Evolutionary conservation across 2,113 vertebrate genomes (phyloP).

Genomic region (Brachyistius frenatus): DNA sequence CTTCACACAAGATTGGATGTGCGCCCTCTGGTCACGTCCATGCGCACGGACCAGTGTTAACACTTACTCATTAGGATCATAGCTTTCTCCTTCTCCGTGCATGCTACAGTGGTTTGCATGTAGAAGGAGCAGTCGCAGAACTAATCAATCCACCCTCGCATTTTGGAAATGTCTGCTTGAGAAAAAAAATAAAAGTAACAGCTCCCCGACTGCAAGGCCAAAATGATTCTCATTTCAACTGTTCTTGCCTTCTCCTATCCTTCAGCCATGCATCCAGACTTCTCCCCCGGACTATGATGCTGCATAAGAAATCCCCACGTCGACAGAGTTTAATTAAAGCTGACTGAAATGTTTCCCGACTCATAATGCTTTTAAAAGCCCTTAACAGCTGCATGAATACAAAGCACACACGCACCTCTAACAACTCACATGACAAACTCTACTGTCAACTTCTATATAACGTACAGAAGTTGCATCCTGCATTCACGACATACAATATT

Average conservation of each 20-base stretch:
- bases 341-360: not conserved
- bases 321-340: slow-evolving; percentile 6
- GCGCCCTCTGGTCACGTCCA: too few relatives aligned
- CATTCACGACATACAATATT: not conserved
- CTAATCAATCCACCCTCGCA: too few relatives aligned
- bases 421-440: not conserved
- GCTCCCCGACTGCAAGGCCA: too few relatives aligned
- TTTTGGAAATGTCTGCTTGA: too few relatives aligned
- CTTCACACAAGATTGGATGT: not conserved
- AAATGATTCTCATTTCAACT: too few relatives aligned
- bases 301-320: too few relatives aligned
- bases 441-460: slow-evolving; percentile 16
- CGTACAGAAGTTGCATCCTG: not conserved
- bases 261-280: not conserved
- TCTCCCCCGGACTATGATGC: not conserved
- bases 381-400: slow-evolving; percentile 14
- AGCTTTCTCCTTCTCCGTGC: too few relatives aligned
- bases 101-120: too few relatives aligned
- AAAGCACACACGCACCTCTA: slow-evolving; percentile 24
- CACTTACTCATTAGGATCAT: too few relatives aligned
- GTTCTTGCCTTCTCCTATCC: not conserved
- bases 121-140: too few relatives aligned
- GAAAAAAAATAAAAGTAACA: too few relatives aligned
- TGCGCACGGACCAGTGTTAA: too few relatives aligned
- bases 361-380: slow-evolving; percentile 22